These are phyloP conservation scores for Acromyrmex heyeri DNA, from an alignment of 1,140 invertebrate genomes.

Conservation along the genomic window DNA sequence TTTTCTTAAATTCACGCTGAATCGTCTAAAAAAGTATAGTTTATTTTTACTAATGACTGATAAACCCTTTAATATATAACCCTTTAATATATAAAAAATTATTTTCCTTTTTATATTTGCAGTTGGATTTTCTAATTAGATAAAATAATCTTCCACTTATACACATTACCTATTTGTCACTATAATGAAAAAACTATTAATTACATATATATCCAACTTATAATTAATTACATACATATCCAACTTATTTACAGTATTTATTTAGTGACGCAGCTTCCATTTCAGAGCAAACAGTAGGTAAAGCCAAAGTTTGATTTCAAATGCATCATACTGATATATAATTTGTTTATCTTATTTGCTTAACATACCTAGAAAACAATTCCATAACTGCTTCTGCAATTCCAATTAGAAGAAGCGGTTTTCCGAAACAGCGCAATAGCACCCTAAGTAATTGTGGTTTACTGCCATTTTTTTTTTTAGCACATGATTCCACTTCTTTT, in stretches of 20 bases:
- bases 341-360: slow-evolving; percentile 29
- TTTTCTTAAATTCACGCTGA: neutral
- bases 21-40: neutral
- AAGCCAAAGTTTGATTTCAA: neutral
- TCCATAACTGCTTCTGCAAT: slow-evolving; percentile 86
- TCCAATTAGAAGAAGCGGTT: slow-evolving; percentile 85
- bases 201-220: no score
- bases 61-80: no score
- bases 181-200: no score
- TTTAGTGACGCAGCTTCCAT: neutral
- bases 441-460: slow-evolving; percentile 85
- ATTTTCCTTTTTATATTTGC: no score
- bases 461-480: slow-evolving; percentile 61
- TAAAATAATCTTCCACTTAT: no score
- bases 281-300: neutral
- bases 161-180: no score
- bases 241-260: neutral
- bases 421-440: slow-evolving; percentile 85
- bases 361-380: slow-evolving; percentile 85
- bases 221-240: no score
- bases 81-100: no score
- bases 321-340: neutral
- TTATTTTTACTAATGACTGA: neutral
- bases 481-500: slow-evolving; percentile 78
- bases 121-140: no score